Conservation (phyloP, 1,140 invertebrate genomes). For the Pachyrhynchus sulphureomaculatus region DNA sequence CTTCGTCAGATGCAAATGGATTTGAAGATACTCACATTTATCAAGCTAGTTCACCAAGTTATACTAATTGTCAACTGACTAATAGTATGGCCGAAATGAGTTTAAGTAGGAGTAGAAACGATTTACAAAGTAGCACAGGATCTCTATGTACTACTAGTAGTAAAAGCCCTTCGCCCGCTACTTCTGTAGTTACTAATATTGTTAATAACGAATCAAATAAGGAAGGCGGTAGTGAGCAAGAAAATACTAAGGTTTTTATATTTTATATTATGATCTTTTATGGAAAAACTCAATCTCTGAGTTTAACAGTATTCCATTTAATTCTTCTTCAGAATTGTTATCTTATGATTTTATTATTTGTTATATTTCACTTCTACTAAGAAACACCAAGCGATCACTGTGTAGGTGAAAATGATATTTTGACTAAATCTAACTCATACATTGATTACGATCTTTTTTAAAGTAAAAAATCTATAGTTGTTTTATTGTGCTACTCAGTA, state of each 20-base stretch:
- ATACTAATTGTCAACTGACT: conserved; percentile 26
- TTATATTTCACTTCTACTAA: no score
- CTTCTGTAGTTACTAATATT: conserved; percentile 37
- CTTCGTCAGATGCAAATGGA: conserved; percentile 44
- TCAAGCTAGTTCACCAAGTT: conserved; percentile 21
- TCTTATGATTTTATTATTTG: no score
- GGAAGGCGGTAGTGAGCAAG: conserved; percentile 26
- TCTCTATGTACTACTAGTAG: conserved; percentile 46
- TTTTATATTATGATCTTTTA: neutral
- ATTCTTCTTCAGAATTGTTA: no score
- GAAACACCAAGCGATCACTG: no score
- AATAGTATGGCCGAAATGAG: conserved; percentile 40
- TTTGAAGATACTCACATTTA: conserved; percentile 18
- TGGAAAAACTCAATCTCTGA: no score
- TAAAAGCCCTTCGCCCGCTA: conserved; percentile 48
- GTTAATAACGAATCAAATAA: conserved; percentile 31
- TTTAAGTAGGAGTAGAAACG: conserved; percentile 40
- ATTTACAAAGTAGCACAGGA: conserved; percentile 39
- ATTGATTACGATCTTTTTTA: no score
- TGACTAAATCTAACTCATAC: no score
- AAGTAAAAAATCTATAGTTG: no score
- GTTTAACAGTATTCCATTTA: no score
- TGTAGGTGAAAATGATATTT: no score
- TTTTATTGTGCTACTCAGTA: no score
- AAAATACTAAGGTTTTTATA: conserved; percentile 35